Evolutionary conservation across 2,113 vertebrate species (phyloP), one percentile per base, ranked within the genome.

Genomic region (Marmota monax): DNA sequence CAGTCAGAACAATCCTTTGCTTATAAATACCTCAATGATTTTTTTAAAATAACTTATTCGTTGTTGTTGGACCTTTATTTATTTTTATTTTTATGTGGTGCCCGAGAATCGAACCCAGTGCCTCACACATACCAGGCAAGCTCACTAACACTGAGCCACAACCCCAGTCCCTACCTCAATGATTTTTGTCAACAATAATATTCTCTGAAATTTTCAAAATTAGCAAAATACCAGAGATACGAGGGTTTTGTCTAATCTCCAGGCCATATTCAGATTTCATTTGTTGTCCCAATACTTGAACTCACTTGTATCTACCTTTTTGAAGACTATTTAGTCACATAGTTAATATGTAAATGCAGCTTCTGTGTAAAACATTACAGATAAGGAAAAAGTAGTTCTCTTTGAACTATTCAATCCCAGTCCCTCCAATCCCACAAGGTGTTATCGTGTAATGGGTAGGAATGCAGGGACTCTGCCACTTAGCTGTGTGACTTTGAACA

Each of bases 251-350:
- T 69, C 72, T 92, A 67, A 88, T 63, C 29, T 51, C 18, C 13
- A 37, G 37, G 48, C 23, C 32, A 74, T 83, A 42, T 23, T 92
- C 89, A 96, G 73, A 83, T 90, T 86, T 86, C n/a, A 90, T 16
- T 8, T 45, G 27, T 6, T 77, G 72, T 72, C 48, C 63, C 27
- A 56, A 42, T 78, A 32, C 76, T 87, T 72, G 61, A 80, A 51
- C 37, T 94, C 82, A 32, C 14, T 72, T 94, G 92, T 83, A 72
- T 45, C 22, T 74, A 84, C 58, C 61, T 94, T 83, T 90, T 42
- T 86, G 58, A 96, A 80, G 69, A 56, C n/a, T 69, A 20, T 83
- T 74, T 53, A 93, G 87, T 82, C 74, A 89, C 22, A 77, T 1
- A 88, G 32, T 42, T 80, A 79, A 69, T 78, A 69, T 13, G 14